These are phyloP conservation scores for Platichthys flesus DNA, from an alignment of 2,113 vertebrate genomes.

Conservation along the genomic window DNA sequence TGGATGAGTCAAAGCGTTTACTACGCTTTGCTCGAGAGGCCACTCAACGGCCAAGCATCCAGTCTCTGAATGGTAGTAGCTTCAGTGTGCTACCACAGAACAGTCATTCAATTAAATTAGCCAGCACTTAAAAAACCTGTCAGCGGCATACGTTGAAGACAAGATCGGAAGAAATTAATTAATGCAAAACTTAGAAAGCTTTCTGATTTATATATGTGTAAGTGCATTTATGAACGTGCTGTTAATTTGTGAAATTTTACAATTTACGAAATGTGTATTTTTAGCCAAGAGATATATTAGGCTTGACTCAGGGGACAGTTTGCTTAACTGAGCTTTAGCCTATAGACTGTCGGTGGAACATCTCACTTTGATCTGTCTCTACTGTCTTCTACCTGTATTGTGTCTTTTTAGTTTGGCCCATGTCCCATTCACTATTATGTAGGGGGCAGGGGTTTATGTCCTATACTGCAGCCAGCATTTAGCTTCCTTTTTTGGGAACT, in stretches of 20 bases:
- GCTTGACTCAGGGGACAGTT: neutral
- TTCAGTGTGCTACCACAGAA: slow-evolving; percentile 26
- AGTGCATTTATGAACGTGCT: neutral
- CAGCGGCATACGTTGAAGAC: slow-evolving; percentile 21
- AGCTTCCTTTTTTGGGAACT: too few relatives aligned
- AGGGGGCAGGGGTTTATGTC: too few relatives aligned
- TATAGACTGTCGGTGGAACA: too few relatives aligned
- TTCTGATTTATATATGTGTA: slow-evolving; percentile 20
- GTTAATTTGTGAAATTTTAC: neutral
- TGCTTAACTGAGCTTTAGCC: too few relatives aligned
- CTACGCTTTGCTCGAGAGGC: slow-evolving; percentile 23
- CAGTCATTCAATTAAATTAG: slow-evolving; percentile 56
- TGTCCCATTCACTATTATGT: too few relatives aligned
- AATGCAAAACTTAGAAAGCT: slow-evolving; percentile 34
- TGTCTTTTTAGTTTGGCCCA: too few relatives aligned
- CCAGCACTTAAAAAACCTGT: slow-evolving; percentile 40
- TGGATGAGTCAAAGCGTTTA: slow-evolving; percentile 48
- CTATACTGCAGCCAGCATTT: too few relatives aligned
- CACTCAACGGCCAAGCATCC: neutral
- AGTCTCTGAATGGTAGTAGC: slow-evolving; percentile 18
- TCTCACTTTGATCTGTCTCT: too few relatives aligned
- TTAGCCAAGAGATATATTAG: neutral
- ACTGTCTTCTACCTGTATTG: too few relatives aligned
- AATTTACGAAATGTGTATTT: slow-evolving; percentile 13
- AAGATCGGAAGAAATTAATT: slow-evolving; percentile 34